A percentile compares a stretch with the other conserved stretches of the same genome.
These are phyloP conservation scores for Trilocha varians DNA, from an alignment of 2,888 invertebrate genomes.

Conservation along the genomic window DNA sequence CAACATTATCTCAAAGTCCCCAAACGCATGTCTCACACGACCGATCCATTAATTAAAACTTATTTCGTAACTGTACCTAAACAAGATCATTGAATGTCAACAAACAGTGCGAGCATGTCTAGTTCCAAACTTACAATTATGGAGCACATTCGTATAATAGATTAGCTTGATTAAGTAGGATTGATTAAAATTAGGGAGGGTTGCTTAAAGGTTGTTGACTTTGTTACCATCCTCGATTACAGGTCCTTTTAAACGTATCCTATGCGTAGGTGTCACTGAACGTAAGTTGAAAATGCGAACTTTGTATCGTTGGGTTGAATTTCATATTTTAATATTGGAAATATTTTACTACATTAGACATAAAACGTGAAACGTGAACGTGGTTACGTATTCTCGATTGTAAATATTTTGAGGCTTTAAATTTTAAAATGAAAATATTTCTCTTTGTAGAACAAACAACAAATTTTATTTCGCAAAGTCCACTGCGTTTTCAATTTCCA, in stretches of 20 bases:
- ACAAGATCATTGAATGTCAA: constrained; percentile 43
- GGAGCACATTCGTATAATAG: constrained; percentile 44
- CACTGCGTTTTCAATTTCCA: constrained; percentile 42
- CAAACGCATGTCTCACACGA: constrained; percentile 59
- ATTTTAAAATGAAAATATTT: too few relatives aligned
- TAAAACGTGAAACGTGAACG: too few relatives aligned
- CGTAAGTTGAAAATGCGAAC: constrained; percentile 1
- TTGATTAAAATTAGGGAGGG: constrained; percentile 18
- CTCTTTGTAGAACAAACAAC: constrained; percentile 9
- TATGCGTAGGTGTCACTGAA: constrained; percentile 1
- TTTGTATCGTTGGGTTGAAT: not conserved
- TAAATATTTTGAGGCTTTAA: too few relatives aligned
- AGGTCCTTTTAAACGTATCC: not conserved
- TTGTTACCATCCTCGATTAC: not conserved
- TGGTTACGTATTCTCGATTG: too few relatives aligned
- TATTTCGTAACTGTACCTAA: constrained; percentile 53
- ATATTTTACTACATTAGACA: too few relatives aligned
- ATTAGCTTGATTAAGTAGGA: constrained; percentile 37
- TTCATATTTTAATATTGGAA: too few relatives aligned
- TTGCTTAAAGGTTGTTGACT: constrained; percentile 1
- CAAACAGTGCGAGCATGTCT: constrained; percentile 40
- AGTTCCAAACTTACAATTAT: constrained; percentile 45
- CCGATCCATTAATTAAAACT: constrained; percentile 73
- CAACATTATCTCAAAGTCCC: constrained; percentile 6
- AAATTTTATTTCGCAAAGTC: constrained; percentile 27